Conservation (phyloP, 1,140 invertebrate genomes). For the Dolichoris vasculosae region DNA sequence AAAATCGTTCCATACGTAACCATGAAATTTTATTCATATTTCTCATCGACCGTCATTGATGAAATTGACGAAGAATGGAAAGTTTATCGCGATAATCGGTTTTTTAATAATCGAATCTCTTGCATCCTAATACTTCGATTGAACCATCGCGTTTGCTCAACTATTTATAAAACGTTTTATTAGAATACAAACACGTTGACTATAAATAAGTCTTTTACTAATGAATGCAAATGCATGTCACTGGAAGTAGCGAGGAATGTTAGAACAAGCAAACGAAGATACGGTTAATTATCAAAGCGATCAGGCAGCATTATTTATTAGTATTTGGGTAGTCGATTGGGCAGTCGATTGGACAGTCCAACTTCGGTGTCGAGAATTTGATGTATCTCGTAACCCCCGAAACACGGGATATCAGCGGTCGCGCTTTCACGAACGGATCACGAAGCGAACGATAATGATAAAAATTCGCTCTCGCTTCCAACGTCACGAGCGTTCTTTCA, state of each 20-base stretch:
- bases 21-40: no score
- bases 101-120: no score
- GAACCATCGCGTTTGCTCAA: neutral
- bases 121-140: no score
- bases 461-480: no score
- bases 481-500: neutral
- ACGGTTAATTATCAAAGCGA: slow-evolving; percentile 15
- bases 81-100: no score
- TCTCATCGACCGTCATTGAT: no score
- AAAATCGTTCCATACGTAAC: no score
- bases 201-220: neutral
- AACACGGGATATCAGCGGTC: neutral
- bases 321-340: no score
- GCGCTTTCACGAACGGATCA: neutral
- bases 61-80: no score
- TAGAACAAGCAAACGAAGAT: neutral
- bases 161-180: neutral
- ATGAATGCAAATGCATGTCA: neutral
- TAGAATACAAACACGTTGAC: neutral
- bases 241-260: neutral
- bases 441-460: no score
- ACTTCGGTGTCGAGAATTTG: no score
- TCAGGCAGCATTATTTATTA: neutral
- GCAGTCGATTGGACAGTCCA: neutral
- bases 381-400: neutral